These are phyloP conservation scores for Lithophane leautieri DNA, from an alignment of 2,888 invertebrate species.

Conservation along the genomic window DNA sequence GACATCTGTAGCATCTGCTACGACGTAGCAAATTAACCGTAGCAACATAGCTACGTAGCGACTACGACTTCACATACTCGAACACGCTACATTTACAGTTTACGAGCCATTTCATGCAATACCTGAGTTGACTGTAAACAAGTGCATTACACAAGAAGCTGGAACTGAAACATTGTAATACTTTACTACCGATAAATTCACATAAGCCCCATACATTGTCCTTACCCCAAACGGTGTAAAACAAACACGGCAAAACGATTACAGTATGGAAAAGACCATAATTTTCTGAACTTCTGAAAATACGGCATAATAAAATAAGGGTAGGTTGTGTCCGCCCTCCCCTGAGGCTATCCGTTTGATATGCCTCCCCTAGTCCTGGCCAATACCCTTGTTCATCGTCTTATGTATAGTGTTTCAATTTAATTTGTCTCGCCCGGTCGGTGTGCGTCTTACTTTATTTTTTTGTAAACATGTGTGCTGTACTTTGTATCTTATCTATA, in stretches of 20 bases:
- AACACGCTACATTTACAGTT: slow-evolving; percentile 24
- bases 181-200: slow-evolving; percentile 46
- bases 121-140: slow-evolving; percentile 35
- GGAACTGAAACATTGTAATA: slow-evolving; percentile 33
- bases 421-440: slow-evolving; percentile 45
- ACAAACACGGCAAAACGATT: slow-evolving; percentile 48
- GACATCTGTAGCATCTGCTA: slow-evolving; percentile 37
- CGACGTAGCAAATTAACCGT: slow-evolving; percentile 42
- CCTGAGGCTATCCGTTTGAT: slow-evolving; percentile 67
- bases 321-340: slow-evolving; percentile 61
- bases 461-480: background rate
- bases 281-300: slow-evolving; percentile 49
- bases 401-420: slow-evolving; percentile 53
- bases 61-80: slow-evolving; percentile 19
- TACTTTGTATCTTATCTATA: background rate
- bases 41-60: slow-evolving; percentile 34
- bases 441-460: background rate
- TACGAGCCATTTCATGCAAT: slow-evolving; percentile 30
- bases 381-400: slow-evolving; percentile 51
- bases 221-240: slow-evolving; percentile 26
- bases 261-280: slow-evolving; percentile 33
- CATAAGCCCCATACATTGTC: slow-evolving; percentile 27
- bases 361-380: slow-evolving; percentile 62
- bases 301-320: slow-evolving; percentile 58
- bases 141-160: slow-evolving; percentile 20